These are phyloP conservation scores for Paradisaea rubra DNA, from an alignment of 2,113 vertebrate genomes.

Conservation along the genomic window DNA sequence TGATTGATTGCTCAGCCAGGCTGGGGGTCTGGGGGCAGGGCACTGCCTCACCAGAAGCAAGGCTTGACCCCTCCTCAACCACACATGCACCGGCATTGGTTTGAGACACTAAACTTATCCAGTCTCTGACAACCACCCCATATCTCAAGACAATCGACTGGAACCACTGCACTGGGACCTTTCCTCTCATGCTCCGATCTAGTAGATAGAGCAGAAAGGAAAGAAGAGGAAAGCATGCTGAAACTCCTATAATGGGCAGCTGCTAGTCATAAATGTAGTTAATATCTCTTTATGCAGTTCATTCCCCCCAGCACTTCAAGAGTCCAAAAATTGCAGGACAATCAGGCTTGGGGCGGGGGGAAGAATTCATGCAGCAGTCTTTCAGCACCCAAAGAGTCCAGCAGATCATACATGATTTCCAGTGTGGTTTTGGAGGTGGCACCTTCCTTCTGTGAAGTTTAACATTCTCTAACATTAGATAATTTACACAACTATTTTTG, in stretches of 20 bases:
- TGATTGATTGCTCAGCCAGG: neutral
- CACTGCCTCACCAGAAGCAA: neutral
- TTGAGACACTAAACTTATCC: neutral
- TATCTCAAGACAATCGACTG: accelerated
- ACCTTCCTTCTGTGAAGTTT: neutral
- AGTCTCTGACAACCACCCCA: neutral
- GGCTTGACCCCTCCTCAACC: neutral
- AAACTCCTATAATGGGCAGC: neutral
- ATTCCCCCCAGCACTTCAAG: neutral
- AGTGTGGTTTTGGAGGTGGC: accelerated
- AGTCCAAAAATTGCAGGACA: neutral
- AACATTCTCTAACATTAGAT: neutral
- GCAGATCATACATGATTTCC: neutral
- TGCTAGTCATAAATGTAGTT: neutral
- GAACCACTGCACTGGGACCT: neutral
- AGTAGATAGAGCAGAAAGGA: neutral
- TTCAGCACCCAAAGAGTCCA: neutral
- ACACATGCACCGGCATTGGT: accelerated
- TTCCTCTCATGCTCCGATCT: neutral
- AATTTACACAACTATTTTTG: neutral
- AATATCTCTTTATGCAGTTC: neutral
- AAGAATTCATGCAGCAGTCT: neutral
- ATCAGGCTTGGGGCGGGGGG: neutral
- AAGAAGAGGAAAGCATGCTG: neutral
- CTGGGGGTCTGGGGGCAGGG: too few species aligned